These are phyloP conservation scores for Gastrophryne carolinensis DNA, from an alignment of 2,797 vertebrate species.

Conservation along the genomic window DNA sequence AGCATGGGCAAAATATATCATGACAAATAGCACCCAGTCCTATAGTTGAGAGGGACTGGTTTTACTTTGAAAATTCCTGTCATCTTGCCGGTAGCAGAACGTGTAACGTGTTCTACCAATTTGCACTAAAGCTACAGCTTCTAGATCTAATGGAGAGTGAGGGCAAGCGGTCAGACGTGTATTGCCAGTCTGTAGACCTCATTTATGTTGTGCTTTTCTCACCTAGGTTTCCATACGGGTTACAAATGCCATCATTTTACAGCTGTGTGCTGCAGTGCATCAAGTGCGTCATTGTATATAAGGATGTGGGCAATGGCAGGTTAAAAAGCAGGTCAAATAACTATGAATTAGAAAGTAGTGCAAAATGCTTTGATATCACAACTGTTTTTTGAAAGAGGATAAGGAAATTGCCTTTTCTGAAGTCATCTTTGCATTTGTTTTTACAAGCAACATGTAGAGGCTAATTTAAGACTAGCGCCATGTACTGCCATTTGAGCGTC, in stretches of 20 bases:
- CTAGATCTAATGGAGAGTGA: neutral
- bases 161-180: neutral
- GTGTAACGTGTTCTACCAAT: neutral
- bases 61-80: neutral
- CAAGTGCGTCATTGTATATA: too few species aligned
- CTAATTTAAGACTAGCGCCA: too few species aligned
- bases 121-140: neutral
- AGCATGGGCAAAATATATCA: neutral
- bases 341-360: too few species aligned
- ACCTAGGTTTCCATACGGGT: too few species aligned
- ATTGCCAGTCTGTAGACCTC: neutral
- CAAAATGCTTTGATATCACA: too few species aligned
- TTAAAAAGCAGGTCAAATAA: too few species aligned
- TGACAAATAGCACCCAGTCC: neutral
- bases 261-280: neutral
- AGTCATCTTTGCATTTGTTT: too few species aligned
- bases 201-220: neutral
- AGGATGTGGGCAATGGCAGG: too few species aligned
- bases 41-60: neutral
- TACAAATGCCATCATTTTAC: neutral
- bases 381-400: too few species aligned
- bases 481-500: too few species aligned
- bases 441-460: too few species aligned
- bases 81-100: neutral
- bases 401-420: too few species aligned